Evolutionary conservation across 2,888 invertebrate species (phyloP).

Genomic region (Lamellibrachia satsuma): DNA sequence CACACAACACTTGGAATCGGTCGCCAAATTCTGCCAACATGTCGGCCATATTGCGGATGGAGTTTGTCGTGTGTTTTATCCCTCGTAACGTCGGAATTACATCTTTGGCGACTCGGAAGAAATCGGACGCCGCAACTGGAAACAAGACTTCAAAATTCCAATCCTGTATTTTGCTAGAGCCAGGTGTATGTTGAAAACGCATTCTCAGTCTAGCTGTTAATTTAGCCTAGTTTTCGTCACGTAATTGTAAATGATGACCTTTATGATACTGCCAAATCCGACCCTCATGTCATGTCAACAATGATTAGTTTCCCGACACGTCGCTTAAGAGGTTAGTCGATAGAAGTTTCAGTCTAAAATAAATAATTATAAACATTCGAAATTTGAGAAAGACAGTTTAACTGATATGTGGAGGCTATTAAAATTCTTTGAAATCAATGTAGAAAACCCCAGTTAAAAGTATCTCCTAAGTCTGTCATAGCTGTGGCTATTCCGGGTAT

Average conservation of each 20-base stretch:
- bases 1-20: conserved; percentile 52
- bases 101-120: conserved; percentile 68
- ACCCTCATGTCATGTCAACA: neutral
- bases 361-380: neutral
- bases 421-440: neutral
- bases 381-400: neutral
- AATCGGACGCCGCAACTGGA: conserved; percentile 39
- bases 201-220: no score
- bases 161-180: neutral
- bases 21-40: conserved; percentile 30
- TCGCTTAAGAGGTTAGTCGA: neutral
- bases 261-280: no score
- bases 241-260: no score
- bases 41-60: conserved; percentile 49
- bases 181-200: no score
- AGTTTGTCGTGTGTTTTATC: conserved; percentile 77
- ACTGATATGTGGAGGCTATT: neutral
- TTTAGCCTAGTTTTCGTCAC: no score
- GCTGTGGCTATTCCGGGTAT: neutral
- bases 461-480: neutral
- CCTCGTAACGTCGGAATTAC: conserved; percentile 80
- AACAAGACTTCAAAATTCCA: neutral
- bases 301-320: neutral
- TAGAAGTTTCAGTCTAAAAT: neutral
- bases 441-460: neutral